Conservation (phyloP, 2,113 vertebrate genomes). For the Muntiacus muntjak region DNA sequence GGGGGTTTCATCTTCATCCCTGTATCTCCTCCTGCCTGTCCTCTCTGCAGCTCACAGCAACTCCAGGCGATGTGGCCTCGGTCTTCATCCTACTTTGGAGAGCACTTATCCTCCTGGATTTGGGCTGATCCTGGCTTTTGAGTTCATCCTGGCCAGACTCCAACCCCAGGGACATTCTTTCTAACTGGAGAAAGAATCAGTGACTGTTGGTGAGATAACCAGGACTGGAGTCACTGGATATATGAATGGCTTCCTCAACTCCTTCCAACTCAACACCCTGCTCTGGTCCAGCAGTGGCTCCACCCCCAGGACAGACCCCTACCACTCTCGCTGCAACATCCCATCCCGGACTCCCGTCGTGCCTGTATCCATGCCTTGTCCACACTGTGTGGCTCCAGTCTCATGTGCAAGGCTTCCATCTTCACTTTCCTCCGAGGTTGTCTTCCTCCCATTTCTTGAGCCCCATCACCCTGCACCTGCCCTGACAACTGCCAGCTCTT, state of each 20-base stretch:
- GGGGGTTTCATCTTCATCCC: not conserved
- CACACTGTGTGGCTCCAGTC: not conserved
- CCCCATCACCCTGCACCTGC: not conserved
- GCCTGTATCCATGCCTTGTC: not conserved
- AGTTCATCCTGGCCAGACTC: not conserved
- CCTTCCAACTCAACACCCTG: not conserved
- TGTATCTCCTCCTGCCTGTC: not conserved
- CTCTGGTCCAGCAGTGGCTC: not conserved
- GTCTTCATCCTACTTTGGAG: not conserved
- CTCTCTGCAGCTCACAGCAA: not conserved
- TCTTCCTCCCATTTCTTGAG: not conserved
- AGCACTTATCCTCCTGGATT: not conserved
- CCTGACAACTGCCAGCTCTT: not conserved
- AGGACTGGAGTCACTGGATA: not conserved
- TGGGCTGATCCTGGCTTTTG: not conserved
- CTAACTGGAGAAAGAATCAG: not conserved
- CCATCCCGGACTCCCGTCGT: not conserved
- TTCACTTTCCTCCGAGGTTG: not conserved
- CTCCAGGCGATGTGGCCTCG: not conserved
- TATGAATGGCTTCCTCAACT: not conserved
- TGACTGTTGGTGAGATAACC: not conserved
- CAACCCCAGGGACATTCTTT: not conserved
- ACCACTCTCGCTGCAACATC: not conserved
- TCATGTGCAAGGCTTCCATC: not conserved
- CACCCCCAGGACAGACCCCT: not conserved